phyloP scores from a whole-genome alignment of 2,797 vertebrate genomes.

The Australoheros facetus region DNA sequence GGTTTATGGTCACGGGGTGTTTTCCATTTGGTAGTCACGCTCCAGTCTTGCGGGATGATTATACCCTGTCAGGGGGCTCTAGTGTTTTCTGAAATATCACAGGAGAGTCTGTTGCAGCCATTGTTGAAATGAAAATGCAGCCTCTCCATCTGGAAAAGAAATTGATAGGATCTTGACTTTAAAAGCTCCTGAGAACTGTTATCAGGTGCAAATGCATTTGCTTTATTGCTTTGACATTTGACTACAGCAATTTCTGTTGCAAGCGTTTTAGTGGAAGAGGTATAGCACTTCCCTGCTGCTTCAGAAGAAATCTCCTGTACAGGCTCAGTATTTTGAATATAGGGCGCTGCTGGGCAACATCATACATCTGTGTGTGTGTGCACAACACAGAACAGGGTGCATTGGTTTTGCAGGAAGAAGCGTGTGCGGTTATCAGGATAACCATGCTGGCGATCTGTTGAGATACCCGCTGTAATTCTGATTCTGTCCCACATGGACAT shows the following conservation, averaged over 20 bases:
- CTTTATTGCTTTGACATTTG: slow-evolving; percentile 11
- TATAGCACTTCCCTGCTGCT: slow-evolving; percentile 1
- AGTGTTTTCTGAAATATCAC: slow-evolving; percentile 33
- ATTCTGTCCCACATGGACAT: not conserved
- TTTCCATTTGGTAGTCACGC: slow-evolving; percentile 42
- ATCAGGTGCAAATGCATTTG: slow-evolving; percentile 6
- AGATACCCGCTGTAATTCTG: not conserved
- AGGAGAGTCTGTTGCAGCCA: slow-evolving; percentile 18
- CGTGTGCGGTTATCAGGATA: not conserved
- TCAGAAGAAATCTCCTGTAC: slow-evolving; percentile 4
- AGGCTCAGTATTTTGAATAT: slow-evolving; percentile 9
- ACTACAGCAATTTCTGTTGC: not conserved
- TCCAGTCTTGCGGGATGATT: slow-evolving; percentile 30
- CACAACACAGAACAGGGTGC: not conserved
- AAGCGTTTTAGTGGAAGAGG: slow-evolving; percentile 9
- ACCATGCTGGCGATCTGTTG: not conserved
- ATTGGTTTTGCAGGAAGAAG: slow-evolving; percentile 23
- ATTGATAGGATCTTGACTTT: not conserved
- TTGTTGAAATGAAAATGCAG: slow-evolving; percentile 30
- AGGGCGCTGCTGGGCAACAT: no score
- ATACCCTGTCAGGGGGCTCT: slow-evolving; percentile 41
- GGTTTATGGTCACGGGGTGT: slow-evolving; percentile 52
- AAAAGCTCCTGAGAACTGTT: slow-evolving; percentile 4
- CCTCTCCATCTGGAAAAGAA: not conserved
- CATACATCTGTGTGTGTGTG: not conserved